Conservation (phyloP, 2,113 vertebrate genomes). For the Ploceus nigricollis region DNA sequence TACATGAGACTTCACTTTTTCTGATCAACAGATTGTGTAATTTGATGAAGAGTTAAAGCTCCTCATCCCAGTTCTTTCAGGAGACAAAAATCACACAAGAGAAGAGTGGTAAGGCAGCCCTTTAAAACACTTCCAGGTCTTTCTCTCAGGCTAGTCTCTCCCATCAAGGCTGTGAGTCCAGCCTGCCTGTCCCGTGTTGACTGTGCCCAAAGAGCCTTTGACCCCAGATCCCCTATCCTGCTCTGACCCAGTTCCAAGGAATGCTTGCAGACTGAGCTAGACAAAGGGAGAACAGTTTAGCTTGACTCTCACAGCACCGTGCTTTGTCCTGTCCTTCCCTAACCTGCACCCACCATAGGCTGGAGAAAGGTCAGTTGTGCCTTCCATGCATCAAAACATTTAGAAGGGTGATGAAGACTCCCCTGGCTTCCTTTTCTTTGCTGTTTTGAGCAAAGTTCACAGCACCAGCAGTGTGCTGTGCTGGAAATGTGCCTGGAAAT, state of each 20-base stretch:
- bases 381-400: neutral
- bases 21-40: neutral
- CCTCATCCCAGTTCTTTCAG: neutral
- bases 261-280: neutral
- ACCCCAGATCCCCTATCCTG: neutral
- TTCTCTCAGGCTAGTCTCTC: neutral
- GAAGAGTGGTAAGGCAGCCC: neutral
- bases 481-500: neutral
- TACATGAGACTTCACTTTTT: neutral
- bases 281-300: neutral
- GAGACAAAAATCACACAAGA: neutral
- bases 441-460: no score
- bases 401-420: neutral
- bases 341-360: neutral
- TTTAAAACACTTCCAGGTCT: neutral
- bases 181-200: fast-evolving
- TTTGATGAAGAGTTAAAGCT: neutral
- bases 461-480: neutral
- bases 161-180: neutral
- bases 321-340: neutral
- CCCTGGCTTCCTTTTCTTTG: neutral
- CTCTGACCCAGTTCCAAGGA: neutral
- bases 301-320: neutral
- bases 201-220: neutral
- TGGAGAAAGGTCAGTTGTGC: neutral